Percentiles rank a stretch among this genome's conserved stretches.
phyloP scores from a whole-genome alignment of 2,888 invertebrate species.

The Cerceris rybyensis region DNA sequence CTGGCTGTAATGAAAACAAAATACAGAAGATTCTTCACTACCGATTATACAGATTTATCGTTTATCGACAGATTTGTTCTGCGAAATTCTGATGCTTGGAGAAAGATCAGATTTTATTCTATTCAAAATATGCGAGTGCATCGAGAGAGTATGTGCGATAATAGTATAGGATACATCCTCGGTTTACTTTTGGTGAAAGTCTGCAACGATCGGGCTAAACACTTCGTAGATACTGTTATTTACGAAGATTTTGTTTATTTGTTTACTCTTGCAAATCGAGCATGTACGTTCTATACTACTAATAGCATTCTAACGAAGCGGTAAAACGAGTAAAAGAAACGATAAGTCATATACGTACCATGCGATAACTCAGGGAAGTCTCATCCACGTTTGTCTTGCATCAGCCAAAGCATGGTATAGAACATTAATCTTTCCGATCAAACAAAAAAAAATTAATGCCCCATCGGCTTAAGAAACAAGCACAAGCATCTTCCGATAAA shows the following conservation, averaged over 20 bases:
- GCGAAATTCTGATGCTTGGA: too few species aligned
- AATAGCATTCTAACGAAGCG: slow-evolving; percentile 46
- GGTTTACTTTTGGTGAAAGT: too few species aligned
- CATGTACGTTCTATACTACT: slow-evolving; percentile 1
- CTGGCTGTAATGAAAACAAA: slow-evolving; percentile 69
- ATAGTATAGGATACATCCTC: too few species aligned
- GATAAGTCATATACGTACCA: slow-evolving; percentile 76
- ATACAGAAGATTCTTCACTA: slow-evolving; percentile 31
- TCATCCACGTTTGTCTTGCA: slow-evolving; percentile 76
- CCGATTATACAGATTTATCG: not conserved
- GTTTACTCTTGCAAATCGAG: not conserved
- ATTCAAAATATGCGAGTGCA: not conserved
- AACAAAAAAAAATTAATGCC: slow-evolving; percentile 70
- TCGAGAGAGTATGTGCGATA: not conserved
- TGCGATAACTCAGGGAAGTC: slow-evolving; percentile 74
- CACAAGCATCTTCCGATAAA: slow-evolving; percentile 71
- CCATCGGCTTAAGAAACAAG: slow-evolving; percentile 69
- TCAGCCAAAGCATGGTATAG: slow-evolving; percentile 78
- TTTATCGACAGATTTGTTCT: too few species aligned
- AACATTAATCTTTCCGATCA: slow-evolving; percentile 73
- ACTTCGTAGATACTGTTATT: not conserved
- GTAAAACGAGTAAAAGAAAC: slow-evolving; percentile 61
- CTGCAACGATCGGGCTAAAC: not conserved
- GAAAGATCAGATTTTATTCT: too few species aligned
- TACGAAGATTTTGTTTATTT: not conserved